Base-by-base conservation (phyloP, 2,888 invertebrate species). In the Platypus cylindrus region DNA sequence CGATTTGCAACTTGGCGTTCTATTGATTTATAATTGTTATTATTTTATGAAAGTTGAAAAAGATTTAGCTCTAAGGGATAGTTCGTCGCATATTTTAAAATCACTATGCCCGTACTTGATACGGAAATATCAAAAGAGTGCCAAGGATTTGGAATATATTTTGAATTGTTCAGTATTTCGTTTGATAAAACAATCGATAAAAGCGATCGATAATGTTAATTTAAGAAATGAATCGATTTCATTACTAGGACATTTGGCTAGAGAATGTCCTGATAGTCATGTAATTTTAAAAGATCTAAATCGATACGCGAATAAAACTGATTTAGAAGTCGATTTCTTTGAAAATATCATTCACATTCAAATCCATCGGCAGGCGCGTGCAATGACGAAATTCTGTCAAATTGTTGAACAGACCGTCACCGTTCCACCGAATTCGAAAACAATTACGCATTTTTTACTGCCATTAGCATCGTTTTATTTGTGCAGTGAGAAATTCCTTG, bases 291-390 rank as follows among this genome's bases (percentile, higher is more conserved):
- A 69, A 12, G 85, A 87, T 62, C 62, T 86, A 35, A 65, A 73
- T n/a, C 61, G 67, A 20, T 62, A 84, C 18, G 67, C 74, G 0
- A 78, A 79, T 51, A 70, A 75, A 56, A 63, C 60, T 29, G 90
- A 95, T 56, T 58, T 69, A 5, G 93, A 95, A 59, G 78, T 83
- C 0, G 94, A 97, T 60, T 93, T 97, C 68, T 95, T 93, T 56
- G 86, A 89, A 52, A 95, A 94, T 56, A 75, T 93, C 52, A 74
- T 75, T 16, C 94, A 97, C 63, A 60, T 87, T 28, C 85, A 95
- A 66, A 64, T 79, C 36, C 89, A 93, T 56, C 71, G 91, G 40
- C 78, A 86, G 52, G 80, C 82, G 0, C 71, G 86, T 50, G 94
- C 91, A 0, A 57, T 95, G 28, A 59, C 79, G 11, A 82, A 81